phyloP scores from a whole-genome alignment of 92 coral and sea anemone species.

The Heliopora coerulea region DNA sequence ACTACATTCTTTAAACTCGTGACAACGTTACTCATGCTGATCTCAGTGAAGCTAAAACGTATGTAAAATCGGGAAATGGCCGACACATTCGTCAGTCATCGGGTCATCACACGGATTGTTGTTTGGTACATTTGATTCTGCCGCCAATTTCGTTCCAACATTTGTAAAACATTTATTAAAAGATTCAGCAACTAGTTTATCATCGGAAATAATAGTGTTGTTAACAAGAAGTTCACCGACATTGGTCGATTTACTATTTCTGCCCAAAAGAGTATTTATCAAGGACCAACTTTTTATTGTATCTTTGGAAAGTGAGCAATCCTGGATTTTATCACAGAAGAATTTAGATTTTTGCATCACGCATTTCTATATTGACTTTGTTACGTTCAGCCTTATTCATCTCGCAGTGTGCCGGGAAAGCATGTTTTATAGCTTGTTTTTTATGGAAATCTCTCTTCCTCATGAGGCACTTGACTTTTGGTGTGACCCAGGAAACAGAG shows the following conservation, averaged over 20 bases:
- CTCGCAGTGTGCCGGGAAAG: constrained; percentile 40
- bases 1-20: too few species aligned
- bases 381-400: constrained; percentile 40
- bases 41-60: too few species aligned
- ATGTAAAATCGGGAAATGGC: too few species aligned
- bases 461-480: not conserved
- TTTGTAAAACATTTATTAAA: not conserved
- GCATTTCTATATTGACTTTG: constrained; percentile 45
- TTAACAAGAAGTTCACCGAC: not conserved
- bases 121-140: too few species aligned
- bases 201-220: not conserved
- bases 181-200: not conserved
- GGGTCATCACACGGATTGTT: too few species aligned
- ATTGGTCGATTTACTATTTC: not conserved
- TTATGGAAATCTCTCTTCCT: constrained; percentile 7
- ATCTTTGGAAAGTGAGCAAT: constrained; percentile 7
- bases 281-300: not conserved
- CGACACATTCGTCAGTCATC: too few species aligned
- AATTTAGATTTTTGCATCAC: constrained; percentile 42
- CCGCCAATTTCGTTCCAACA: too few species aligned
- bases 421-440: constrained; percentile 4
- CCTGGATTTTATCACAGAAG: constrained; percentile 36
- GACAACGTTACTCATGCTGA: too few species aligned
- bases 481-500: constrained; percentile 12
- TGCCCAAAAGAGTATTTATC: constrained; percentile 2